Evolutionary conservation across 2,113 vertebrate genomes (phyloP).

Genomic region (Charadrius vociferus): DNA sequence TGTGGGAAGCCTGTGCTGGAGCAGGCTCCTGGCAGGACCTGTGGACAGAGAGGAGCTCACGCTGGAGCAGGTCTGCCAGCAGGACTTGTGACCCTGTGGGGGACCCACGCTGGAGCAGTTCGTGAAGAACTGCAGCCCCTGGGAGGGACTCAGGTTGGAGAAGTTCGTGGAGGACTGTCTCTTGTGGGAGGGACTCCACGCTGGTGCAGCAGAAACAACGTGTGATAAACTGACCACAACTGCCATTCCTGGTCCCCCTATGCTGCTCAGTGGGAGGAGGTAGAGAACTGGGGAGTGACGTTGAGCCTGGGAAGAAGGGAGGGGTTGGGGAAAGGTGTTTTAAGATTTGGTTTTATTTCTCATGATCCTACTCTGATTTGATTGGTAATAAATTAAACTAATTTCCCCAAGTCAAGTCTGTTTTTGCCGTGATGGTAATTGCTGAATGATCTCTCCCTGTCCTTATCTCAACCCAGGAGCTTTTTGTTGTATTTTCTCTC

Average conservation of each 20-base stretch:
- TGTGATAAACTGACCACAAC: not conserved
- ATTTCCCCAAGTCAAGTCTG: not conserved
- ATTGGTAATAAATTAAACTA: not conserved
- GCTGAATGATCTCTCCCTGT: not conserved
- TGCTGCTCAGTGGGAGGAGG: not conserved
- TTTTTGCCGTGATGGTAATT: not conserved
- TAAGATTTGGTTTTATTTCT: not conserved
- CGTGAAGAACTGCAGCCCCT: not conserved
- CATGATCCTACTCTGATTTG: not conserved
- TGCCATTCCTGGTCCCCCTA: not conserved
- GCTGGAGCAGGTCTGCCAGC: not conserved
- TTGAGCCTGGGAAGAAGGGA: not conserved
- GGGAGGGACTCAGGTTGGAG: not conserved
- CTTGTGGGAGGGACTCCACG: not conserved
- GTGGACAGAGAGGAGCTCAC: not conserved
- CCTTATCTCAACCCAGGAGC: not conserved
- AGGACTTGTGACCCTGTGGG: not conserved
- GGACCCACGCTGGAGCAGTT: not conserved
- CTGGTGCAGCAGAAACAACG: not conserved
- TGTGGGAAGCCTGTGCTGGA: not conserved
- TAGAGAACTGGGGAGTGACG: not conserved
- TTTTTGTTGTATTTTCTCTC: not conserved
- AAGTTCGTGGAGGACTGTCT: not conserved
- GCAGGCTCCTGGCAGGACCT: not conserved
- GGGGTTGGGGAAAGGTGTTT: not conserved